Evolutionary conservation across 2,888 invertebrate genomes (phyloP).

Genomic region (Holacanthella duospinosa): DNA sequence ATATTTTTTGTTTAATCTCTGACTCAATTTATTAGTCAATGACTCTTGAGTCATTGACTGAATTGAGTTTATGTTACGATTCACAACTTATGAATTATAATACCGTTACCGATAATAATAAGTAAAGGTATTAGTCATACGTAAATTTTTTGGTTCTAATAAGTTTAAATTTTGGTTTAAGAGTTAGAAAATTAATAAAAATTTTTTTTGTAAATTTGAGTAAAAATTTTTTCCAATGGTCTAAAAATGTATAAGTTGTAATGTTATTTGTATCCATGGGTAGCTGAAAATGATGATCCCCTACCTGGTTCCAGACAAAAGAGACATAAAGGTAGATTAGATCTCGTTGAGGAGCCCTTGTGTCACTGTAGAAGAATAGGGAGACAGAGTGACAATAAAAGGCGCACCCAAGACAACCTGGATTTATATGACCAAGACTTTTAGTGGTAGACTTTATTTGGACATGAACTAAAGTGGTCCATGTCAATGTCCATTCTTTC

Average conservation of each 20-base stretch:
- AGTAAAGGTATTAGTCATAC: neutral
- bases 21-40: too few species aligned
- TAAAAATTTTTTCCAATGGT: neutral
- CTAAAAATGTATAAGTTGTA: neutral
- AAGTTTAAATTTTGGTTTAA: too few species aligned
- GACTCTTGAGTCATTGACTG: too few species aligned
- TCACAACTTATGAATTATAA: too few species aligned
- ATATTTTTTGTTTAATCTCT: too few species aligned
- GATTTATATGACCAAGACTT: neutral
- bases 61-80: too few species aligned
- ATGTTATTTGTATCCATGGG: too few species aligned
- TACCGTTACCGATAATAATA: too few species aligned
- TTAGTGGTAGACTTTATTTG: neutral
- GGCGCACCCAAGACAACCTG: neutral
- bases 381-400: neutral
- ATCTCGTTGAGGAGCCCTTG: neutral
- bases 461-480: neutral
- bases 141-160: too few species aligned
- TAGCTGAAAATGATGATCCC: too few species aligned
- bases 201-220: neutral
- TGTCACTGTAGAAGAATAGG: neutral
- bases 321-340: neutral
- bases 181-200: neutral
- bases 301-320: neutral
- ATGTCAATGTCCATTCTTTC: neutral